Percentiles rank a stretch among this genome's conserved stretches.
These are phyloP conservation scores for Ectropis grisescens DNA, from an alignment of 1,140 invertebrate genomes.

Conservation along the genomic window DNA sequence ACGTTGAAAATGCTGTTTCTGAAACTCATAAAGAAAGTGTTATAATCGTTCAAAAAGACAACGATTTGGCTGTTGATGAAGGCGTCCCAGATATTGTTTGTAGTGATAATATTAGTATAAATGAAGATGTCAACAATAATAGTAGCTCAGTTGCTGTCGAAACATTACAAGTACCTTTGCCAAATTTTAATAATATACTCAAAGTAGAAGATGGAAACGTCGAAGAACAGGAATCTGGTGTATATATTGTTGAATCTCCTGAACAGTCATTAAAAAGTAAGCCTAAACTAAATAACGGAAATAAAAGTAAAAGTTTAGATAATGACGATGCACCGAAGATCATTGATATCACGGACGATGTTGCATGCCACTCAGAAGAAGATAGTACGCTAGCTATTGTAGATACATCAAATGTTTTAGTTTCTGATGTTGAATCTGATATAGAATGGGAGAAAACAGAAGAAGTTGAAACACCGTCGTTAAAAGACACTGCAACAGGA, in stretches of 20 bases:
- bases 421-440: slow-evolving; percentile 73
- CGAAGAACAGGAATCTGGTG: slow-evolving; percentile 1
- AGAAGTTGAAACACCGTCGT: slow-evolving; percentile 14
- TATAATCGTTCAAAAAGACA: no score
- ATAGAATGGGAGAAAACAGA: slow-evolving; percentile 60
- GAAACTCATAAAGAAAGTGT: no score
- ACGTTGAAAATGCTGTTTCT: no score
- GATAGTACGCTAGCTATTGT: slow-evolving; percentile 24
- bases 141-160: slow-evolving; percentile 6
- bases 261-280: slow-evolving; percentile 43
- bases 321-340: slow-evolving; percentile 69
- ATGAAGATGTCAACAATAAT: slow-evolving; percentile 17
- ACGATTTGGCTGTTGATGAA: no score
- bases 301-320: slow-evolving; percentile 72
- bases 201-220: background rate
- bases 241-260: slow-evolving; percentile 68
- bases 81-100: background rate
- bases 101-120: background rate
- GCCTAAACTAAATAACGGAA: slow-evolving; percentile 38
- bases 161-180: no score
- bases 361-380: slow-evolving; percentile 17
- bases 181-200: no score
- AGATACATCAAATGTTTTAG: slow-evolving; percentile 53
- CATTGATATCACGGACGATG: slow-evolving; percentile 63
- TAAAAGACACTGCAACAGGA: slow-evolving; percentile 27